Base-by-base conservation (phyloP, 2,888 invertebrate species). In the Nomada hirtipes region DNA sequence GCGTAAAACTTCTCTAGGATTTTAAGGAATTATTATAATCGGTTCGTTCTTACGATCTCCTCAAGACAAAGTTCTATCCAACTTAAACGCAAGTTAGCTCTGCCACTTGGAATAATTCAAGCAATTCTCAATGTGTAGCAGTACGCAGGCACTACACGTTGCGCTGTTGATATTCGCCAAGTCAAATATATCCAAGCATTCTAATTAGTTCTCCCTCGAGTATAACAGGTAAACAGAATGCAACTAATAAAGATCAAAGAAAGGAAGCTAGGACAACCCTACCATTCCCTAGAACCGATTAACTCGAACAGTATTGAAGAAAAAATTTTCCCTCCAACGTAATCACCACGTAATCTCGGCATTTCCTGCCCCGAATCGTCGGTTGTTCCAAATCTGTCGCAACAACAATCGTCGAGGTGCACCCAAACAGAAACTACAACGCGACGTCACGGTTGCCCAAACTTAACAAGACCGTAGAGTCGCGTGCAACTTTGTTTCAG, bases 381-480 rank as follows among this genome's bases (percentile, higher is more conserved):
- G 18, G 36, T 42, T 23, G 44, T 59, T 23, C 1, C 23, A 15
- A 65, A 65, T 65, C 36, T 4, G 36, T 36, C 47, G 1, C 10
- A 11, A 50, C 65, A n/a, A 11, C 26, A 7, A 36, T 7, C 36
- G n/a, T 44, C 29, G 3, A 36, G 47, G 10, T n/a, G 26, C 47
- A 15, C 10, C 10, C 13, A 18, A 26, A 23, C 26, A 23, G 60
- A 42, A 26, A 36, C 52, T 9, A 4, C 18, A 7, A n/a, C 10
- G 47, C 47, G 47, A 47, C 13, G 36, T 60, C 4, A 2, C n/a
- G 10, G 53, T 73, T 44, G 26, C 18, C 10, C 23, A 44, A 15
- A 26, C 11, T 59, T 53, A 75, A 75, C 74, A 36, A 63, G 61
- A 69, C 53, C 20, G 72, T 47, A 71, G 18, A 59, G 71, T 76